Evolutionary conservation across 2,113 vertebrate species (phyloP).

Genomic region (Otolemur garnettii): DNA sequence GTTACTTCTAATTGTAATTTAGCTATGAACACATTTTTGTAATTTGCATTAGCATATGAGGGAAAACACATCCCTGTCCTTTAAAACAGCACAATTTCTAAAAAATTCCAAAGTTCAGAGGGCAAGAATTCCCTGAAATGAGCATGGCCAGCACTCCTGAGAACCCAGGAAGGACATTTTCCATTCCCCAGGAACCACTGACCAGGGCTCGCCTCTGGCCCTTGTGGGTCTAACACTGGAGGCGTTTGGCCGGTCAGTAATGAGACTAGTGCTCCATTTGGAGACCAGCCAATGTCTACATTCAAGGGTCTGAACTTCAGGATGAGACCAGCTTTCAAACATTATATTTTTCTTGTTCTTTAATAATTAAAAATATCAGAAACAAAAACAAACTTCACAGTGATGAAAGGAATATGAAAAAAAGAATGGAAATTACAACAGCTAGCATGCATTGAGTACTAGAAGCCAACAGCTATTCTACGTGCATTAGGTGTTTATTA

Average conservation of each 20-base stretch:
- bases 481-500: slow-evolving; percentile 28
- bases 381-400: background rate
- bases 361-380: slow-evolving; percentile 7
- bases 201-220: background rate
- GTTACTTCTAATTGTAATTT: slow-evolving; percentile 71
- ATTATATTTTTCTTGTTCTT: slow-evolving; percentile 32
- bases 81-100: slow-evolving; percentile 10
- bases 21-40: slow-evolving; percentile 65
- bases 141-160: background rate
- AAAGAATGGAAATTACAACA: slow-evolving; percentile 8
- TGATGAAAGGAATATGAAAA: background rate
- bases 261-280: background rate
- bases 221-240: background rate
- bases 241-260: background rate
- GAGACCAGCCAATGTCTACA: background rate
- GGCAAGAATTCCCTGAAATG: background rate
- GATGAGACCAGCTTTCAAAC: background rate
- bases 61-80: slow-evolving; percentile 20
- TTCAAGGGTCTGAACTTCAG: background rate
- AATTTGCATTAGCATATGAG: slow-evolving; percentile 30
- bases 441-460: slow-evolving; percentile 27
- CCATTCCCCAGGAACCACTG: slow-evolving; percentile 43
- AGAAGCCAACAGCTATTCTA: slow-evolving; percentile 17
- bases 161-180: slow-evolving; percentile 46
- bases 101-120: slow-evolving; percentile 62